Percentiles rank a stretch among this genome's conserved stretches.
Conservation (phyloP, 2,113 vertebrate genomes). For the Labeo rohita region DNA sequence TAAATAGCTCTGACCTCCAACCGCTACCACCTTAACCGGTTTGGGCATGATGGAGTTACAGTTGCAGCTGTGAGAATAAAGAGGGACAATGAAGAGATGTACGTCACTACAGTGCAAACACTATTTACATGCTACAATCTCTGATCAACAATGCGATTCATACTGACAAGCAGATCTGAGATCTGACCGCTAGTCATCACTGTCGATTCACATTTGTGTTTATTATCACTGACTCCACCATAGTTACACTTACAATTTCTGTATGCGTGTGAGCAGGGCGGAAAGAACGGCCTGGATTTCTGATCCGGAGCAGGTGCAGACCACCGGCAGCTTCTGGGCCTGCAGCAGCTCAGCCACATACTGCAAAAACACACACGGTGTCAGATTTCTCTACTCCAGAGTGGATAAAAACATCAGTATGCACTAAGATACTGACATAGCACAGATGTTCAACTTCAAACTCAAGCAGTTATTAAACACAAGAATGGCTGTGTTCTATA, state of each 20-base stretch:
- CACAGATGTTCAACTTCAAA: neutral
- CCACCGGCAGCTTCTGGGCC: conserved; percentile 84
- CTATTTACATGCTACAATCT: neutral
- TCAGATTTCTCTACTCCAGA: neutral
- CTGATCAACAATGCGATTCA: neutral
- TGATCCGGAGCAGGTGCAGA: conserved; percentile 85
- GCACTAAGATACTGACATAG: neutral
- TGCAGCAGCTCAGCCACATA: conserved; percentile 87
- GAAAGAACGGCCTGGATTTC: conserved; percentile 90
- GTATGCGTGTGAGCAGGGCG: conserved; percentile 86
- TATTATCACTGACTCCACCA: neutral
- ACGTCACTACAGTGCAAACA: neutral
- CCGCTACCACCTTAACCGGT: conserved; percentile 85
- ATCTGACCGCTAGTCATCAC: neutral
- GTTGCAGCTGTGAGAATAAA: conserved; percentile 80
- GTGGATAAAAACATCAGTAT: neutral
- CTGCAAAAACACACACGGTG: conserved; percentile 68
- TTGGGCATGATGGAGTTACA: conserved; percentile 88
- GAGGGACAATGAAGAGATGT: neutral
- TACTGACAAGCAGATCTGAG: neutral
- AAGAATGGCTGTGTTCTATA: neutral
- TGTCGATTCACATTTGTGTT: conserved; percentile 4
- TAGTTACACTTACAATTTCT: conserved; percentile 85
- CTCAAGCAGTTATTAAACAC: neutral
- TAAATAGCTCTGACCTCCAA: conserved; percentile 87